Base-by-base conservation (phyloP, 2,888 invertebrate species). In the Drosophila infuscata region DNA sequence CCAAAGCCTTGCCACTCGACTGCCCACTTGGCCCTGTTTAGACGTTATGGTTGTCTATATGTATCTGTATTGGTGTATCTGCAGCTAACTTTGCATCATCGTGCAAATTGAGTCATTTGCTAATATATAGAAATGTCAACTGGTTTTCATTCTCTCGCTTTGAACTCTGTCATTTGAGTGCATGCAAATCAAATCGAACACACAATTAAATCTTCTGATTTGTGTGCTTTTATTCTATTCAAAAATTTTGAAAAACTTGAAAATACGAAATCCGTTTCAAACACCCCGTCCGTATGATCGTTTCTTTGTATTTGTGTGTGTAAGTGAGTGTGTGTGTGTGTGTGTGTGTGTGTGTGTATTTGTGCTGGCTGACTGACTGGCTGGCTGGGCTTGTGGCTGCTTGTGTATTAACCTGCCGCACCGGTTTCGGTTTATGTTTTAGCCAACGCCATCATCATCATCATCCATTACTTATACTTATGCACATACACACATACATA, bases 361-460 rank as follows among this genome's bases (percentile, higher is more conserved):
- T 66, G 52, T 61, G 25, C 51, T 35, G 36, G 41, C 51, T 38
- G 49, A 5, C 59, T 60, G 43, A 43, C 36, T 46, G 52, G 56
- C 60, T 57, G 70, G 38, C 29, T 46, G 25, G 46, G 57, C 49
- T 56, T 57, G 20, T 73, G 46, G 57, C 54, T 74, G 80, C 64
- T 66, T 67, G 68, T 63, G 65, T 90, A 78, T 81, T 82, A 92
- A 91, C 92, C 91, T 91, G 91, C 92, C 91, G 82, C 91, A 91
- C 91, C 91, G 91, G 91, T 91, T 91, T 91, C 89, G 90, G 92
- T 88, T 89, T 84, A 89, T 85, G 89, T 89, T 85, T 85, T 89
- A 89, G 87, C 88, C 86, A 88, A 84, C 83, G 83, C 86, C 86
- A 83, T 74, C 72, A 69, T 69, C 63, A 64, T 74, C 80, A 70